Evolutionary conservation across 1,140 invertebrate genomes (phyloP).

Genomic region (Saccostrea echinata): DNA sequence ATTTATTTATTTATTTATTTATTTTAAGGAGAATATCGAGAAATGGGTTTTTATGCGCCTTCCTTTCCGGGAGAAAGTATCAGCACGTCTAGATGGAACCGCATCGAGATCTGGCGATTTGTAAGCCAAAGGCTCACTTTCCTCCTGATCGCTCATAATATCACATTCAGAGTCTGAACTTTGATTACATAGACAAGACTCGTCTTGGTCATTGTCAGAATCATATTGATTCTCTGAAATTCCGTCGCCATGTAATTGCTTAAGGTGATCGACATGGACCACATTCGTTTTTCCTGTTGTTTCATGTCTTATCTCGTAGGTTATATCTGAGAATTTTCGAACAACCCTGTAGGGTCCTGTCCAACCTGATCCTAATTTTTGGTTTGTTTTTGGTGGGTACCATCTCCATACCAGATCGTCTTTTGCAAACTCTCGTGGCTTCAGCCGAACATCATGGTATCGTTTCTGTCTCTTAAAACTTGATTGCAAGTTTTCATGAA

Average conservation of each 20-base stretch:
- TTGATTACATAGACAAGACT: too few species aligned
- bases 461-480: conserved; percentile 13
- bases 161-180: too few species aligned
- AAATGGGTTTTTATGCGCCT: too few species aligned
- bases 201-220: too few species aligned
- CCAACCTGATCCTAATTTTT: conserved; percentile 45
- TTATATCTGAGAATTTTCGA: conserved; percentile 33
- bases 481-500: conserved; percentile 2
- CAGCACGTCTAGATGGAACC: too few species aligned
- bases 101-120: too few species aligned
- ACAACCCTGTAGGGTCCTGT: conserved; percentile 48
- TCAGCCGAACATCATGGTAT: conserved; percentile 16
- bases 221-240: too few species aligned
- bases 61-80: too few species aligned
- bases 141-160: too few species aligned
- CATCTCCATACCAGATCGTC: conserved; percentile 47
- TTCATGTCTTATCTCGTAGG: conserved; percentile 23
- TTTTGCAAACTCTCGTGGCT: not conserved
- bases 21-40: conserved; percentile 8
- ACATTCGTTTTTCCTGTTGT: not conserved
- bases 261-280: too few species aligned
- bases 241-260: too few species aligned
- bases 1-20: not conserved
- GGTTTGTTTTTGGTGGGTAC: conserved; percentile 46
- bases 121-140: too few species aligned